Evolutionary conservation across 2,113 vertebrate species (phyloP), one percentile per base, ranked within the genome.

Genomic region (Pomatostomus ruficeps): DNA sequence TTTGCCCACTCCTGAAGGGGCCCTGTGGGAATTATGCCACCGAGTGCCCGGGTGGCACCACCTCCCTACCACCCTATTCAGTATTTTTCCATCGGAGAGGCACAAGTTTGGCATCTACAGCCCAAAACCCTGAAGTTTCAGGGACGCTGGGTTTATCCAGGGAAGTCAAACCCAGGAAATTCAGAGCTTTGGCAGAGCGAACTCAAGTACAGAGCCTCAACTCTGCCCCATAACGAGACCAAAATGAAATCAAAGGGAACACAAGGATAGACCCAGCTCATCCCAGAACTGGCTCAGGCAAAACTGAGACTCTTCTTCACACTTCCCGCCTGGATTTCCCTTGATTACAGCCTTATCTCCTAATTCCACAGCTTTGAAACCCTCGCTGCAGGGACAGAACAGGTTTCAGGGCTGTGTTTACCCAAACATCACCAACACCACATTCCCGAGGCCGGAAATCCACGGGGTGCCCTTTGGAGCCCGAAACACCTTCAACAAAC

Each of bases 41-140:
- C 0, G 1, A 58, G 42, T 24, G 18, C 6, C 29, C 10, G 19
- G 4, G 0, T 2, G 22, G 54, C 78, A n/a, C 11, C 8, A 36
- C 10, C 49, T 40, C 46, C 70, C 38, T 70, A 75, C 21, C 61
- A 54, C 29, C 54, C 26, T 9, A 18, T 5, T 28, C 40, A 76
- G 25, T 7, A 0, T 12, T 48, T 23, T 14, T 43, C 11, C 59
- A 1, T 18, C 0, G 3, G 28, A 48, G 19, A 72, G 17, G 71
- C 43, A n/a, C 29, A 48, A 85, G 42, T 15, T 26, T 0, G 35
- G 29, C 73, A 72, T 11, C 65, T 31, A 25, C 31, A 58, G 43
- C 43, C 52, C 12, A 9, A 42, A 33, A 25, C 28, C 7, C 48
- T 31, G 6, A 33, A 1, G 4, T 62, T 82, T 36, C 11, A 4